These are phyloP conservation scores for Cactoblastis cactorum DNA, from an alignment of 2,888 invertebrate genomes.

Conservation along the genomic window DNA sequence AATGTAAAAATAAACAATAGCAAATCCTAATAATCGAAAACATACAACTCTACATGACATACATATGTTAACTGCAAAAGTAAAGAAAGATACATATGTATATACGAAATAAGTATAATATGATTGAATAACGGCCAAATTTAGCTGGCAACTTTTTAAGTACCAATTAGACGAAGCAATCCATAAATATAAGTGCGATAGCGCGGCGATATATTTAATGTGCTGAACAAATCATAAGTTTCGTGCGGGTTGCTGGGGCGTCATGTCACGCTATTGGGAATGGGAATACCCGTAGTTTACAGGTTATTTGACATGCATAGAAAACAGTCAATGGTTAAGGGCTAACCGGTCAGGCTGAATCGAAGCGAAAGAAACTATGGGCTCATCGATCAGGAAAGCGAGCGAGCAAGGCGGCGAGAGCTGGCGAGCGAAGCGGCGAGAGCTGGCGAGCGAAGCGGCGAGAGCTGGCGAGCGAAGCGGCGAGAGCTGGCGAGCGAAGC, in stretches of 20 bases:
- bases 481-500: too few species aligned
- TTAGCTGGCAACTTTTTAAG: not conserved
- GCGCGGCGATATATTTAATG: not conserved
- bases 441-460: too few species aligned
- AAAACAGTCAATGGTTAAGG: not conserved
- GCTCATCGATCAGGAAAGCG: too few species aligned
- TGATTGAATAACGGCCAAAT: too few species aligned
- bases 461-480: too few species aligned
- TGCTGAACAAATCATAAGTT: conserved; percentile 2
- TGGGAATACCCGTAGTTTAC: not conserved
- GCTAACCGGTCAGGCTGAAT: too few species aligned
- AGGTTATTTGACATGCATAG: not conserved
- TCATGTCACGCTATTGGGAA: not conserved
- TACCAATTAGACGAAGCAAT: not conserved
- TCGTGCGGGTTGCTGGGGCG: not conserved
- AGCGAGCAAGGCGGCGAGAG: too few species aligned
- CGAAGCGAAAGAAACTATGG: too few species aligned
- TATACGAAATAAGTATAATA: too few species aligned
- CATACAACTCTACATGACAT: too few species aligned
- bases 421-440: too few species aligned
- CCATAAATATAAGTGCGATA: not conserved
- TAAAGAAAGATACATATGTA: conserved; percentile 8
- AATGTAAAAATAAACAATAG: conserved; percentile 6
- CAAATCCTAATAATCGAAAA: not conserved
- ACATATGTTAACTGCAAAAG: not conserved